Conservation (phyloP, 1,140 invertebrate genomes). For the Apis dorsata region DNA sequence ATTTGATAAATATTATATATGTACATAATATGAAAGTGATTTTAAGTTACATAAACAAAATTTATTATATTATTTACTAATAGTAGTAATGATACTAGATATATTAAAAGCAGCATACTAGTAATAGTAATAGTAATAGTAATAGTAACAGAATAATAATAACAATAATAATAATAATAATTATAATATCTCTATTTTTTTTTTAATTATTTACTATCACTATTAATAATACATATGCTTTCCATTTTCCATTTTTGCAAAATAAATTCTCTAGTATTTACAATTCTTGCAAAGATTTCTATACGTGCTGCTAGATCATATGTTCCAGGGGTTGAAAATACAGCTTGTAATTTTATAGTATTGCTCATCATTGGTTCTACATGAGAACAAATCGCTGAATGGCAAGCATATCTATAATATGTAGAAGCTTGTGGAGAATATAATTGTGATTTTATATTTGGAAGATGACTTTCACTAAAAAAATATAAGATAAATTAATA, state of each 20-base stretch:
- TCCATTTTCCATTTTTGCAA: conserved; percentile 76
- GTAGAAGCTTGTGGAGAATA: conserved; percentile 77
- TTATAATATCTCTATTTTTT: conserved; percentile 14
- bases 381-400: conserved; percentile 73
- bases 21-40: conserved; percentile 61
- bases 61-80: conserved; percentile 33
- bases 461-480: conserved; percentile 72
- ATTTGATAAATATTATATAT: conserved; percentile 43
- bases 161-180: conserved; percentile 16
- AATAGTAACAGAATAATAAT: not conserved
- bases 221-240: conserved; percentile 75
- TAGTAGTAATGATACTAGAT: not conserved
- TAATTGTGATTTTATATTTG: conserved; percentile 74
- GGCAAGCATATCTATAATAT: conserved; percentile 77
- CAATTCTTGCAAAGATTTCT: conserved; percentile 72
- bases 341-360: conserved; percentile 71
- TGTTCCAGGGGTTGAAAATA: conserved; percentile 74
- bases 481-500: conserved; percentile 35
- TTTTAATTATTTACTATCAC: conserved; percentile 57
- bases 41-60: conserved; percentile 57
- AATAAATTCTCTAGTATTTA: conserved; percentile 73
- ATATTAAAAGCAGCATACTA: conserved; percentile 23
- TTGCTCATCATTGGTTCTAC: conserved; percentile 69
- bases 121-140: not conserved
- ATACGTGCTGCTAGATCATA: conserved; percentile 77